Conservation (phyloP, 2,113 vertebrate genomes). For the Anseranas semipalmata region DNA sequence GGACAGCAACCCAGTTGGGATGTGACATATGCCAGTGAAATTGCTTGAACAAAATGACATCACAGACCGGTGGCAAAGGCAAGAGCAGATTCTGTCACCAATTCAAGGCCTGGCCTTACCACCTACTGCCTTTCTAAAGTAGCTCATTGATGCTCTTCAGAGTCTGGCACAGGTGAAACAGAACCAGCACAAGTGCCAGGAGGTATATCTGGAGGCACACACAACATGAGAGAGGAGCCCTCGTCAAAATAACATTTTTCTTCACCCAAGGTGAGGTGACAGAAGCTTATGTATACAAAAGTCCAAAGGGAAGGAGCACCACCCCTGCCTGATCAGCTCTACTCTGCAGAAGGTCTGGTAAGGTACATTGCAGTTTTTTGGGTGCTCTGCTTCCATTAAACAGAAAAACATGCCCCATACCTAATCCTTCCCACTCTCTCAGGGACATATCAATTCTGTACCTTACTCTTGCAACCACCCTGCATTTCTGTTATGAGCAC, state of each 20-base stretch:
- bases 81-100: background rate
- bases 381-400: background rate
- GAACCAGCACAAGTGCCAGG: background rate
- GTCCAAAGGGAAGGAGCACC: background rate
- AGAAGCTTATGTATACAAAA: fast-evolving
- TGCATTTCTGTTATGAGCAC: background rate
- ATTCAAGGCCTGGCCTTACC: background rate
- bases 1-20: background rate
- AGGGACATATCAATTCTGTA: background rate
- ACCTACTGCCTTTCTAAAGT: background rate
- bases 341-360: background rate
- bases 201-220: background rate
- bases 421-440: background rate
- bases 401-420: fast-evolving
- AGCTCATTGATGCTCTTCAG: background rate
- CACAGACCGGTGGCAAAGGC: background rate
- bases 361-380: fast-evolving
- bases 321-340: background rate
- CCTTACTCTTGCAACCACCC: background rate
- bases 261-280: too few species aligned
- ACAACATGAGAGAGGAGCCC: fast-evolving
- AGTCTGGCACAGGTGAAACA: background rate
- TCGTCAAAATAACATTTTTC: background rate
- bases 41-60: background rate
- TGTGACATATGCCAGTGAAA: background rate